Evolutionary conservation across 2,888 invertebrate species (phyloP).

Genomic region (Drosophila affinis): DNA sequence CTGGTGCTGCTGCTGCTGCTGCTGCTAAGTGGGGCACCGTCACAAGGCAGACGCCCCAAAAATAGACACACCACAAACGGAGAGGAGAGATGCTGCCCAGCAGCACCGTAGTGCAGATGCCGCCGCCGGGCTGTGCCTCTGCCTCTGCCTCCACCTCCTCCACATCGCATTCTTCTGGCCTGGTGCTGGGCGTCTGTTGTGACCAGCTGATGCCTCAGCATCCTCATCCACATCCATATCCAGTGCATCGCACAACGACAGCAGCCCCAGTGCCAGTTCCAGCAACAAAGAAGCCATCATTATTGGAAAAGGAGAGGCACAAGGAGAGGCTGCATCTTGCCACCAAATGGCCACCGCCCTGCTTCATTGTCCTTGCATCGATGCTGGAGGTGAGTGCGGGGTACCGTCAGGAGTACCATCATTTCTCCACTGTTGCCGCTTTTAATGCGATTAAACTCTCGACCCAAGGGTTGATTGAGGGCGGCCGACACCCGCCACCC

Average conservation of each 20-base stretch:
- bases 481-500: too few species aligned
- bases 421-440: constrained; percentile 15
- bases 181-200: constrained; percentile 70
- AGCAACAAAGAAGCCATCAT: not conserved
- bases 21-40: constrained; percentile 77
- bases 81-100: constrained; percentile 55
- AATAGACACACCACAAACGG: constrained; percentile 56
- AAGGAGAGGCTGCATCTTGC: constrained; percentile 88
- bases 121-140: constrained; percentile 66
- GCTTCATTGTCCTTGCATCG: constrained; percentile 96
- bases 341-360: constrained; percentile 96
- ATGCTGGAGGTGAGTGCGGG: constrained; percentile 92
- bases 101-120: constrained; percentile 77
- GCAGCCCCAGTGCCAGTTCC: constrained; percentile 17
- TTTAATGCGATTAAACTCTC: constrained; percentile 58
- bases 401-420: not conserved
- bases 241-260: constrained; percentile 31
- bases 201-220: constrained; percentile 69
- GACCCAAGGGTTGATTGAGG: constrained; percentile 63
- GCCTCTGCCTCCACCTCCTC: constrained; percentile 68
- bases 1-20: constrained; percentile 30
- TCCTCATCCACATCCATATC: constrained; percentile 7
- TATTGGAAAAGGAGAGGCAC: constrained; percentile 23
- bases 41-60: constrained; percentile 78
- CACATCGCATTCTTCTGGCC: constrained; percentile 55